These are phyloP conservation scores for Aleiodes alternator DNA, from an alignment of 2,888 invertebrate genomes.

Conservation along the genomic window DNA sequence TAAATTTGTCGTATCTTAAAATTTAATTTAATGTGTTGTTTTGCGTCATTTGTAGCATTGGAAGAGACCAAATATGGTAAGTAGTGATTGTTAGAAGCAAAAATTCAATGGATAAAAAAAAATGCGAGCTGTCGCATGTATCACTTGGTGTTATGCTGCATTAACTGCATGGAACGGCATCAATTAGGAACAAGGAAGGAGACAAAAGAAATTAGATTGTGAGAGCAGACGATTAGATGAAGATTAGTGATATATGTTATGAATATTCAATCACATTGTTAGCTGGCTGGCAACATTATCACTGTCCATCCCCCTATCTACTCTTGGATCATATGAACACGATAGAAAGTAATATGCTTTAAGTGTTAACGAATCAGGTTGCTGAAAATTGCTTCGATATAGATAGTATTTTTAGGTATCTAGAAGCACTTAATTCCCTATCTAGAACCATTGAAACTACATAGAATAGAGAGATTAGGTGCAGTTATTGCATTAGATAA, in stretches of 20 bases:
- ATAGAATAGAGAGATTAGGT: neutral
- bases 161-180: conserved; percentile 16
- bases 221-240: conserved; percentile 3
- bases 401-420: neutral
- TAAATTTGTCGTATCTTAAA: conserved; percentile 52
- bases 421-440: neutral
- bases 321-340: neutral
- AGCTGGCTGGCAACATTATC: conserved; percentile 38
- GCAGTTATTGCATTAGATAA: too few species aligned
- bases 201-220: neutral
- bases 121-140: conserved; percentile 24
- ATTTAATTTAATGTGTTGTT: conserved; percentile 63
- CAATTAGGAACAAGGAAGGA: conserved; percentile 5
- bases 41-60: conserved; percentile 73
- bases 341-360: conserved; percentile 4
- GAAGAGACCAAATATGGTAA: conserved; percentile 75
- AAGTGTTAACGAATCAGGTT: neutral
- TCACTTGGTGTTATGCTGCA: conserved; percentile 27
- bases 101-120: conserved; percentile 51
- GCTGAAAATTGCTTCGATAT: neutral
- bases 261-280: conserved; percentile 32
- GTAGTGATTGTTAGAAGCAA: conserved; percentile 62
- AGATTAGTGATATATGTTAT: conserved; percentile 30
- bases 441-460: neutral
- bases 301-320: neutral